phyloP scores from a whole-genome alignment of 2,113 vertebrate species.

The Cynoglossus semilaevis region DNA sequence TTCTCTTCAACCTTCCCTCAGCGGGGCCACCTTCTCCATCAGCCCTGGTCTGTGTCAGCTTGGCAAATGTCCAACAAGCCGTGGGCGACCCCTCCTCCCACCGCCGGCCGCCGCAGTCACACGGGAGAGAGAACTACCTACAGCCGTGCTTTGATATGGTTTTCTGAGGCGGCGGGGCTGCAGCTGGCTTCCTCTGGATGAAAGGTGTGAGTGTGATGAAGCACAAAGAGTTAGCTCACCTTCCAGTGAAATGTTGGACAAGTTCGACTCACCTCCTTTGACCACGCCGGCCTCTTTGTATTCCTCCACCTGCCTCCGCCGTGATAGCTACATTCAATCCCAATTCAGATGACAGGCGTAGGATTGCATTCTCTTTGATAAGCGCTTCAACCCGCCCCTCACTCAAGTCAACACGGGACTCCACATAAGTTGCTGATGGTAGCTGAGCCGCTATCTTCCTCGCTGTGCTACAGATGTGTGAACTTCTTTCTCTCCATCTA shows the following conservation, averaged over 20 bases:
- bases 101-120: slow-evolving; percentile 37
- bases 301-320: slow-evolving; percentile 29
- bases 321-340: slow-evolving; percentile 44
- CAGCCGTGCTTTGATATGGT: slow-evolving; percentile 51
- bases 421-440: slow-evolving; percentile 28
- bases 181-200: slow-evolving; percentile 32
- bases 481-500: slow-evolving; percentile 28
- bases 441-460: slow-evolving; percentile 23
- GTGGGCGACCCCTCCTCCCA: slow-evolving; percentile 31
- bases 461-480: slow-evolving; percentile 33
- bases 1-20: slow-evolving; percentile 45
- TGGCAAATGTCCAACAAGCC: slow-evolving; percentile 55
- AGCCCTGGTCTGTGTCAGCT: slow-evolving; percentile 40
- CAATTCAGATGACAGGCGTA: slow-evolving; percentile 45
- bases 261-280: slow-evolving; percentile 47
- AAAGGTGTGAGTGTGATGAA: slow-evolving; percentile 23
- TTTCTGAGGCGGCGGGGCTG: slow-evolving; percentile 22
- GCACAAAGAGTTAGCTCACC: slow-evolving; percentile 38
- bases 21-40: slow-evolving; percentile 32
- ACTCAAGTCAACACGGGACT: slow-evolving; percentile 32
- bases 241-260: slow-evolving; percentile 54
- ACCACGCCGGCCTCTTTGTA: slow-evolving; percentile 44
- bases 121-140: slow-evolving; percentile 41
- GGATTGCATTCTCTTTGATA: slow-evolving; percentile 46
- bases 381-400: slow-evolving; percentile 43